Conservation (phyloP, 2,113 vertebrate species). For the Dermatemys mawii region DNA sequence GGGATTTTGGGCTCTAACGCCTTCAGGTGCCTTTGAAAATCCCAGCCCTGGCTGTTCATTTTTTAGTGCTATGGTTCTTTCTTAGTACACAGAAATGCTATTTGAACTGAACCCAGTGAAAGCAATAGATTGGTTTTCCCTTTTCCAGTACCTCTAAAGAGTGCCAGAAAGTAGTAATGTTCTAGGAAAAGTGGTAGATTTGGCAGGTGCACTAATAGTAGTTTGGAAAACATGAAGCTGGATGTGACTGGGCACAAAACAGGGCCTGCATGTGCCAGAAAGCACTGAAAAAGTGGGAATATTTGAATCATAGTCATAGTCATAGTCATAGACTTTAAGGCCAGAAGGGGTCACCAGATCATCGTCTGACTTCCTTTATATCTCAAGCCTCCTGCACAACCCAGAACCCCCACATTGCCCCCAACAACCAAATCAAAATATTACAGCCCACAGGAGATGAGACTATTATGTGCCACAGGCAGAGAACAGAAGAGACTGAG, state of each 20-base stretch:
- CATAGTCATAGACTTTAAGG: neutral
- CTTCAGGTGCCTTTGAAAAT: neutral
- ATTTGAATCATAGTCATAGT: neutral
- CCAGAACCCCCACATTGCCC: neutral
- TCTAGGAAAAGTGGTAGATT: neutral
- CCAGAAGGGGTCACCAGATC: neutral
- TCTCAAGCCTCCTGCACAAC: neutral
- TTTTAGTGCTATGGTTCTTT: neutral
- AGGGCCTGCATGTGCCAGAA: neutral
- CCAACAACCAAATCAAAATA: neutral
- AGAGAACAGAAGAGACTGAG: neutral
- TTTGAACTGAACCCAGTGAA: neutral
- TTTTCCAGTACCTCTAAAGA: neutral
- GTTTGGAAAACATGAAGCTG: neutral
- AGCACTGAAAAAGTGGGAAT: neutral
- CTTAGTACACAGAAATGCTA: neutral
- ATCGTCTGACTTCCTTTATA: neutral
- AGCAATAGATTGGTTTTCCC: neutral
- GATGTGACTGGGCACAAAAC: neutral
- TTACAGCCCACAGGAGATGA: neutral
- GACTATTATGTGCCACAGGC: neutral
- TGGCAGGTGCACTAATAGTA: neutral
- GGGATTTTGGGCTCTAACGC: neutral
- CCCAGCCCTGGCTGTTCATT: neutral
- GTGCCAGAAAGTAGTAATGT: neutral